Conservation (phyloP, 2,888 invertebrate genomes). For the Cosmorhoe ocellata region DNA sequence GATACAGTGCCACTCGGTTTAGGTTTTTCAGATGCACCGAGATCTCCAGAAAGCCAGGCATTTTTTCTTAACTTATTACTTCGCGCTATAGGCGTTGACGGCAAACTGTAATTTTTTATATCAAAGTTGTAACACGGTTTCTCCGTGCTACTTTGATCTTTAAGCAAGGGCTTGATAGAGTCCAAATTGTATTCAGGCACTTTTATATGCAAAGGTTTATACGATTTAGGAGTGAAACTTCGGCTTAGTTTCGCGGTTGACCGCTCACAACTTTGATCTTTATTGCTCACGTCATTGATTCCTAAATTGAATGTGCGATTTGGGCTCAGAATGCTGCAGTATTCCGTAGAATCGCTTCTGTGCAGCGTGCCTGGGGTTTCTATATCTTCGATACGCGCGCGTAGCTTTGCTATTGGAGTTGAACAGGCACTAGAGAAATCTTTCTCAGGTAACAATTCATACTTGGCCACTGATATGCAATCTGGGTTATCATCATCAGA, state of each 20-base stretch:
- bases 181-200: conserved; percentile 72
- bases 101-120: conserved; percentile 75
- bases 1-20: conserved; percentile 30
- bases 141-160: conserved; percentile 48
- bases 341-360: conserved; percentile 76
- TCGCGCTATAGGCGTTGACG: conserved; percentile 78
- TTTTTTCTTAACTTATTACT: conserved; percentile 80
- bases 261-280: conserved; percentile 52
- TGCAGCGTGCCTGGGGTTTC: conserved; percentile 65
- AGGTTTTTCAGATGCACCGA: conserved; percentile 43
- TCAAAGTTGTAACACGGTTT: conserved; percentile 73
- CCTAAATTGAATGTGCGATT: conserved; percentile 54
- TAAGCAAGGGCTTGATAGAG: conserved; percentile 61
- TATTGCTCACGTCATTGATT: conserved; percentile 48
- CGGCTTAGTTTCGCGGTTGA: conserved; percentile 62
- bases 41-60: conserved; percentile 79
- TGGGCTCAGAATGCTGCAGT: conserved; percentile 74
- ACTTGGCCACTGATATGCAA: conserved; percentile 41
- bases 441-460: conserved; percentile 54
- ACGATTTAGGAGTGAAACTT: conserved; percentile 75
- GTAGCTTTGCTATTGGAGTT: conserved; percentile 65
- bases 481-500: conserved; percentile 51
- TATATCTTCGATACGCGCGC: conserved; percentile 60
- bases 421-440: conserved; percentile 69
- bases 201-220: conserved; percentile 74